These are phyloP conservation scores for Cebidichthys violaceus DNA, from an alignment of 2,113 vertebrate species.

Conservation along the genomic window DNA sequence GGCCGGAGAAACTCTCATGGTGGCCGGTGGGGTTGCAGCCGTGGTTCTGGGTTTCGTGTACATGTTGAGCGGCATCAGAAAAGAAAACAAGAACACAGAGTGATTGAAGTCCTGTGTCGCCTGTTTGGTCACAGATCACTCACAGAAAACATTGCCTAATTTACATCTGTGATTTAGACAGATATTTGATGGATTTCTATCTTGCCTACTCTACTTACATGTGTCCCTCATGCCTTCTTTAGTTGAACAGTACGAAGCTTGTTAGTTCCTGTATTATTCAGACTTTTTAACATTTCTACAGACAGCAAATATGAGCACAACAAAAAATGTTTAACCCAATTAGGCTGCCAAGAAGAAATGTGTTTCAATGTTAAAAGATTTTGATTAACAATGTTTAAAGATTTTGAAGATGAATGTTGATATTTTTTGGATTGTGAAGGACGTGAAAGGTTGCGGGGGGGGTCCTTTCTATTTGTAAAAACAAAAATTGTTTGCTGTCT, in stretches of 20 bases:
- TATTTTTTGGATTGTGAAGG: background rate
- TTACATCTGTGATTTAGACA: background rate
- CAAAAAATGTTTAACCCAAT: background rate
- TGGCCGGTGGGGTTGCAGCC: background rate
- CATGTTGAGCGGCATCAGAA: conserved; percentile 56
- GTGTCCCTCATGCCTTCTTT: background rate
- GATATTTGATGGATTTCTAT: background rate
- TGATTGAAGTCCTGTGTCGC: conserved; percentile 17
- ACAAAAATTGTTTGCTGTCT: background rate
- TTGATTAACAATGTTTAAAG: no score
- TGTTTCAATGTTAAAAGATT: background rate
- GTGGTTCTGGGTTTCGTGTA: conserved; percentile 38
- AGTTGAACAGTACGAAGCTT: background rate
- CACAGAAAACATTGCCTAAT: no score
- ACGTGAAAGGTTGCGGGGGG: background rate
- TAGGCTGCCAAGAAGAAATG: background rate
- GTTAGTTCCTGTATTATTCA: background rate
- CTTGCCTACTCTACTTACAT: background rate
- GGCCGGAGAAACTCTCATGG: conserved; percentile 31
- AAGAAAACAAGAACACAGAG: conserved; percentile 58
- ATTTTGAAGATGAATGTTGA: background rate
- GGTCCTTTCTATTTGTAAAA: conserved; percentile 5
- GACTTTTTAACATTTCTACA: conserved; percentile 20
- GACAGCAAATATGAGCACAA: background rate
- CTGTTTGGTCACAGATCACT: no score